A percentile compares a stretch with the other conserved stretches of the same genome.
These are phyloP conservation scores for Erpornis zantholeuca DNA, from an alignment of 2,113 vertebrate genomes.

Conservation along the genomic window DNA sequence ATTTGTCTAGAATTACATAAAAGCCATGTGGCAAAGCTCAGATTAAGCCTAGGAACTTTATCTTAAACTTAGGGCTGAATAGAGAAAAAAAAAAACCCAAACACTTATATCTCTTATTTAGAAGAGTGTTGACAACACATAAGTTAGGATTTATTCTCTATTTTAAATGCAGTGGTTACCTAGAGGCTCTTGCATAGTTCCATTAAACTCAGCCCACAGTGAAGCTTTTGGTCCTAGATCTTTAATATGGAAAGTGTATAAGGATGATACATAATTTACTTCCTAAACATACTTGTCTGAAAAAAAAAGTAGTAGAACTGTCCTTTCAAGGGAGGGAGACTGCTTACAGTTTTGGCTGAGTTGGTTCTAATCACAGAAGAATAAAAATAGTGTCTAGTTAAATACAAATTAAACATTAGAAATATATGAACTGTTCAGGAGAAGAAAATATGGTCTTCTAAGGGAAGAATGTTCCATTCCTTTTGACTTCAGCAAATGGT, in stretches of 20 bases:
- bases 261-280: not conserved
- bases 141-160: not conserved
- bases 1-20: not conserved
- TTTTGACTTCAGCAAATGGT: not conserved
- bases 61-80: not conserved
- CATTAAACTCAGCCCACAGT: not conserved
- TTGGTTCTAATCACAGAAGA: not conserved
- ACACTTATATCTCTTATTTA: not conserved
- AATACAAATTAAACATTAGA: not conserved
- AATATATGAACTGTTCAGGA: not conserved
- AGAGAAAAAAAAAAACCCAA: not conserved
- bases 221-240: not conserved
- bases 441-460: not conserved
- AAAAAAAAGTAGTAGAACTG: not conserved
- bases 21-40: not conserved
- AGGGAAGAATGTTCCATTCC: not conserved
- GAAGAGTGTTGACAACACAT: not conserved
- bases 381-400: not conserved
- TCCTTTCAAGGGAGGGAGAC: not conserved
- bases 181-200: not conserved
- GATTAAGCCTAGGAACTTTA: not conserved
- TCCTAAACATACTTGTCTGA: not conserved
- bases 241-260: not conserved
- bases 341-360: constrained; percentile 7
- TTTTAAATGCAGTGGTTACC: not conserved